Percentiles rank a stretch among this genome's conserved stretches.
Evolutionary conservation across 2,888 invertebrate genomes (phyloP).

Genomic region (Abrostola tripartita): DNA sequence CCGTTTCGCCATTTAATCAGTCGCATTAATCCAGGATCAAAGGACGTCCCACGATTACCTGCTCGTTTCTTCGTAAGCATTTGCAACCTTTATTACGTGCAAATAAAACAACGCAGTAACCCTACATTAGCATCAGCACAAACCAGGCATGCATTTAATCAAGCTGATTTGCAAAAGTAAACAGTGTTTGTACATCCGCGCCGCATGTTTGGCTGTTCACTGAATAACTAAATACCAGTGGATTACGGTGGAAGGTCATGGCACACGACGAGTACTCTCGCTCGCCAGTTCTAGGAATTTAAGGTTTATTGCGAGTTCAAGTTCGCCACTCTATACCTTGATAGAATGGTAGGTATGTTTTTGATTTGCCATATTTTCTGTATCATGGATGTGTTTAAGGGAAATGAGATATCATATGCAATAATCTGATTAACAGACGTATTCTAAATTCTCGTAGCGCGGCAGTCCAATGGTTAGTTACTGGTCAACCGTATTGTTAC

Average conservation of each 20-base stretch:
- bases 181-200: slow-evolving; percentile 36
- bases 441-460: no score
- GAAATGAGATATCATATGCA: no score
- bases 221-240: slow-evolving; percentile 25
- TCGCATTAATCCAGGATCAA: no score
- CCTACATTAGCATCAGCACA: slow-evolving; percentile 29
- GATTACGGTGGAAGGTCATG: slow-evolving; percentile 36
- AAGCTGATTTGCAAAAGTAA: slow-evolving; percentile 39
- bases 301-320: neutral
- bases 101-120: slow-evolving; percentile 27
- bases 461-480: no score
- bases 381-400: no score
- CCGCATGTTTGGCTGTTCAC: slow-evolving; percentile 19
- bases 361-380: neutral
- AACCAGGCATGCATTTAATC: slow-evolving; percentile 42
- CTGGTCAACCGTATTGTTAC: no score
- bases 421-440: no score
- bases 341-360: neutral
- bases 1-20: no score
- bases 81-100: neutral
- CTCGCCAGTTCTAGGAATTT: slow-evolving; percentile 1
- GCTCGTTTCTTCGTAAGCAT: neutral
- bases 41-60: no score
- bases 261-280: neutral
- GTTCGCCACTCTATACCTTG: neutral